Percentiles rank a stretch among this genome's conserved stretches.
These are phyloP conservation scores for Myiopsitta monachus DNA, from an alignment of 2,113 vertebrate species.

Conservation along the genomic window DNA sequence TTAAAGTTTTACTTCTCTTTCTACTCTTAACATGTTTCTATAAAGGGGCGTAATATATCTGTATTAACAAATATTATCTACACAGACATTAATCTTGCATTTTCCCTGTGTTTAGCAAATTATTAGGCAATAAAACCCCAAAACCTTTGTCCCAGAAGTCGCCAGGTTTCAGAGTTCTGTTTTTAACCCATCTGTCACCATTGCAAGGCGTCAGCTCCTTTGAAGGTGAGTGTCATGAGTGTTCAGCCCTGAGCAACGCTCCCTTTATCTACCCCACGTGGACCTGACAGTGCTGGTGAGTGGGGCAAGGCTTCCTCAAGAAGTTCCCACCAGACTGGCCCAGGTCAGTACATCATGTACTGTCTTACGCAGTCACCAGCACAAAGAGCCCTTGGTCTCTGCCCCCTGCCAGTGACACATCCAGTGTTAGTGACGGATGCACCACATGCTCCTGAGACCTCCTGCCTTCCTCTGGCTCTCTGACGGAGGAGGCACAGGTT, in stretches of 20 bases:
- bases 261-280: accelerated
- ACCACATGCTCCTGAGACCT: not conserved
- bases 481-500: not conserved
- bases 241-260: not conserved
- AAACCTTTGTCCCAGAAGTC: not conserved
- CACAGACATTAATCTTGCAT: not conserved
- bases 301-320: not conserved
- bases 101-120: not conserved
- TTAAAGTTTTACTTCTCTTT: not conserved
- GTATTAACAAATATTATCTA: not conserved
- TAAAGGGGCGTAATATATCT: not conserved
- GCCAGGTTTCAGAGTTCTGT: not conserved
- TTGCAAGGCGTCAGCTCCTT: not conserved
- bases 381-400: not conserved
- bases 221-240: not conserved
- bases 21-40: not conserved
- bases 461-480: not conserved
- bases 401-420: not conserved
- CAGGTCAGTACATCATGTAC: accelerated
- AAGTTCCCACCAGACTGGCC: not conserved
- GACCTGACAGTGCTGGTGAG: not conserved
- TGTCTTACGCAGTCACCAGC: accelerated
- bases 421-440: not conserved
- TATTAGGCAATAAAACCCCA: not conserved
- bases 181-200: not conserved